Evolutionary conservation across 1,140 invertebrate species (phyloP), one percentile per base, ranked within the genome.

Genomic region (Cataglyphis hispanica): DNA sequence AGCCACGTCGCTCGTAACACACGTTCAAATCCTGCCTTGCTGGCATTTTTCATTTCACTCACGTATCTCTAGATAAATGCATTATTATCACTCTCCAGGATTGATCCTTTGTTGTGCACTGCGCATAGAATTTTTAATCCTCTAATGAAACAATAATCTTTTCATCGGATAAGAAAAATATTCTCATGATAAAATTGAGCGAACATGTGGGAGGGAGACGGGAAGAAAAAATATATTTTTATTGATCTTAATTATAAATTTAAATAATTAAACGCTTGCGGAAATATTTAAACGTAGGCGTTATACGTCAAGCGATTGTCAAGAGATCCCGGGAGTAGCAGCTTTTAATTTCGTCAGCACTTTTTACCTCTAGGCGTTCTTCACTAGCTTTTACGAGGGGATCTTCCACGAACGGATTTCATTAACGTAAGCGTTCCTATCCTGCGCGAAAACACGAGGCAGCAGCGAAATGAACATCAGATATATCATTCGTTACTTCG

Each of bases 401-500:
- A 37, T 53, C 46, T 25, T 66, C 70, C 66, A n/a, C 27, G 56
- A 53, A 70, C 83, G 76, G 76, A 88, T 89, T 89, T 89, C 88
- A 86, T 89, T 83, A 89, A 64, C 76, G 86, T 61, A 50, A 88
- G 76, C 75, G 60, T 64, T 40, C 22, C 13, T 64, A 56, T 46
- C 27, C 58, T 84, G 27, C 37, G 53, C 34, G 78, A 86, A 86
- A 86, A 76, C 85, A 74, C 61, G 46, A 66, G 27, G 16, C 58
- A 4, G 31, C 58, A 7, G 31, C n/a, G 34, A 37, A 84, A 70
- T 25, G 67, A 43, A 25, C 19, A 69, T 22, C 64, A 56, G 64
- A 56, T 61, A 46, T 80, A 69, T 56, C 63, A 53, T 43, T 69
- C 34, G 56, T 76, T 61, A n/a, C 25, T 2, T 25, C 8, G 75